A percentile compares a stretch with the other conserved stretches of the same genome.
Conservation (phyloP, 2,888 invertebrate genomes). For the Melieria omissa region DNA sequence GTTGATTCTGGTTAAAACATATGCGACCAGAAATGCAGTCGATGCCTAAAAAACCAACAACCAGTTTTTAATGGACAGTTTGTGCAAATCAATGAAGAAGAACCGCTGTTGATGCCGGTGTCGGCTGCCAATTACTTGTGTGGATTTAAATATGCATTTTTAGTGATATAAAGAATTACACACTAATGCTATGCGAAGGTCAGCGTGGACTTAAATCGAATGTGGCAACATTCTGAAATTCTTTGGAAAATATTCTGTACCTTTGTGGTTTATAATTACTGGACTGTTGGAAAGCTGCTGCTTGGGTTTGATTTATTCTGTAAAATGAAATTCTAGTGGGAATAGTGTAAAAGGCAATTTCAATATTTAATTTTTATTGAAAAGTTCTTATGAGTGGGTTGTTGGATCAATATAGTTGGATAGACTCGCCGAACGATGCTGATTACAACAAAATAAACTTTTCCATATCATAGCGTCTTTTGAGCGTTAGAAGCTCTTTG, state of each 20-base stretch:
- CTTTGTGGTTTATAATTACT: neutral
- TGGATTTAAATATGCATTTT: conserved; percentile 15
- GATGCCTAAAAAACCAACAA: conserved; percentile 16
- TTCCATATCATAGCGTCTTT: no score
- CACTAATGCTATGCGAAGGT: conserved; percentile 31
- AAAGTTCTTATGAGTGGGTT: no score
- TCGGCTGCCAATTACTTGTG: neutral
- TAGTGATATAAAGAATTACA: conserved; percentile 25
- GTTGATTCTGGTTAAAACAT: conserved; percentile 27
- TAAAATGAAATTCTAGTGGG: no score
- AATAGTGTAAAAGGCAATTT: no score
- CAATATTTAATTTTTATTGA: no score
- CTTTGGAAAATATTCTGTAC: conserved; percentile 20
- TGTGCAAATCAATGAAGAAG: conserved; percentile 31
- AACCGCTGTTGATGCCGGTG: conserved; percentile 16
- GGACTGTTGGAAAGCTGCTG: no score
- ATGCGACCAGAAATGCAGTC: conserved; percentile 10
- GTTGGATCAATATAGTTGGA: no score
- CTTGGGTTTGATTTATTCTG: no score
- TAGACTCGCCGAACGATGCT: no score
- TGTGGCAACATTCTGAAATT: conserved; percentile 10
- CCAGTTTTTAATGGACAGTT: conserved; percentile 21
- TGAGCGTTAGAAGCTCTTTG: no score
- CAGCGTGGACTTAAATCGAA: conserved; percentile 24
- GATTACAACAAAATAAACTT: no score